Evolutionary conservation across 2,888 invertebrate genomes (phyloP), one percentile per base, ranked within the genome.

Genomic region (Fragum sueziense): DNA sequence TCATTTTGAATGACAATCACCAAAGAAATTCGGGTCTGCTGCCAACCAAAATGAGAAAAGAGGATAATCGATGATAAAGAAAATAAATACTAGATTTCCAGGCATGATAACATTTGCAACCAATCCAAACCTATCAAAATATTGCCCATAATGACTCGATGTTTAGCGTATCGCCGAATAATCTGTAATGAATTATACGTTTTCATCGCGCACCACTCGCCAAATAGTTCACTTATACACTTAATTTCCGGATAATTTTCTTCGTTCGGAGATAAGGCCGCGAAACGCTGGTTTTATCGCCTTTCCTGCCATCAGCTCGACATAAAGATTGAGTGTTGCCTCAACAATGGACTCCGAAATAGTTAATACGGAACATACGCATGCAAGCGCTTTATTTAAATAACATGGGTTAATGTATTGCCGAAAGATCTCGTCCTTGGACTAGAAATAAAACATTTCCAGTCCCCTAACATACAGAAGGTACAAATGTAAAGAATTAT

Each of bases 201-300:
- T 81, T 80, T 75, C 72, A 77, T 74, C 77, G 72, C 25, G 41
- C 62, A 47, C 62, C 77, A 75, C 62, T 52, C 77, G 62, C 72
- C 81, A 75, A 76, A 76, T 78, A 76, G 70, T 73, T 70, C 76
- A 51, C 61, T 79, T 82, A 75, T 79, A 71, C 72, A 41, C 76
- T 79, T 82, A 82, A 82, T 82, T 82, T 82, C 82, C 82, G 76
- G 82, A 57, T 57, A 76, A 71, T 79, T 74, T 67, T 74, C 71
- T 67, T 61, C 59, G 57, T 51, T 74, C 57, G 33, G 51, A 70
- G 82, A 82, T 79, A 76, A 75, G 68, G 33, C 59, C 59, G 51
- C 27, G 59, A 67, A 34, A 47, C 20, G 31, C 25, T 27, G 41
- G 9, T 70, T 52, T 82, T 79, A 79, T 79, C 76, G n/a, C 41